Evolutionary conservation across 2,797 vertebrate genomes (phyloP).

Genomic region (Cetoscarus ocellatus): DNA sequence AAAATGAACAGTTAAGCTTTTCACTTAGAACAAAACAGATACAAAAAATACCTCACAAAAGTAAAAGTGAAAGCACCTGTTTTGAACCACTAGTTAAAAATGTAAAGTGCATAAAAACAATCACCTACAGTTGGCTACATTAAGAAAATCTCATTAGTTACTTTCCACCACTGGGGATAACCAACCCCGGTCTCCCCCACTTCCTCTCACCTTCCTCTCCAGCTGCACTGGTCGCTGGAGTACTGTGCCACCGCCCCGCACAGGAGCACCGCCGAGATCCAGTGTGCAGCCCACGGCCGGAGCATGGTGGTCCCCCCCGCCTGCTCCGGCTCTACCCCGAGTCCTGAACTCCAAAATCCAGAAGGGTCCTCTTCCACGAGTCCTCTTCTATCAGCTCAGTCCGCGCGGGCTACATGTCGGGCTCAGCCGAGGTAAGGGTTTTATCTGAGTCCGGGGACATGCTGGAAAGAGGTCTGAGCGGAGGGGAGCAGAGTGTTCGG

Average conservation of each 20-base stretch:
- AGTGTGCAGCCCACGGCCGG: constrained; percentile 63
- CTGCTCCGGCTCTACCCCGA: background rate
- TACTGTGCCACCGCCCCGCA: constrained; percentile 86
- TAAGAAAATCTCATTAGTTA: too few relatives aligned
- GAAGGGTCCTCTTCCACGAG: constrained; percentile 1
- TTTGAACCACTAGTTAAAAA: too few relatives aligned
- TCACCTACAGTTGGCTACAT: too few relatives aligned
- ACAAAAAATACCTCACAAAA: too few relatives aligned
- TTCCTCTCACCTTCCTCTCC: constrained; percentile 91
- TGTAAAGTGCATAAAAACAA: too few relatives aligned
- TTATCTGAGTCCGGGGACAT: constrained; percentile 8
- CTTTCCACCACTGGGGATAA: too few relatives aligned
- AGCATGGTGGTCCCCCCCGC: constrained; percentile 63
- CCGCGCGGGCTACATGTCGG: constrained; percentile 57
- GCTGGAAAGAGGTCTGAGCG: background rate
- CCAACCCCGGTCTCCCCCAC: background rate
- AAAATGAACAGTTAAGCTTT: too few relatives aligned
- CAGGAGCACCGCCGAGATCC: constrained; percentile 79
- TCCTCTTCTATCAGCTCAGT: background rate
- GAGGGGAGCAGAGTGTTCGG: background rate
- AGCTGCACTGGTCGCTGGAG: constrained; percentile 94
- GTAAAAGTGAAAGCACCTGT: too few relatives aligned
- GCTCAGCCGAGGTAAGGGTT: constrained; percentile 13
- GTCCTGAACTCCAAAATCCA: constrained; percentile 6
- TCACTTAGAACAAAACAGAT: too few relatives aligned